A percentile compares a stretch with the other conserved stretches of the same genome.
Conservation (phyloP, 2,888 invertebrate genomes). For the Tipula helvola region DNA sequence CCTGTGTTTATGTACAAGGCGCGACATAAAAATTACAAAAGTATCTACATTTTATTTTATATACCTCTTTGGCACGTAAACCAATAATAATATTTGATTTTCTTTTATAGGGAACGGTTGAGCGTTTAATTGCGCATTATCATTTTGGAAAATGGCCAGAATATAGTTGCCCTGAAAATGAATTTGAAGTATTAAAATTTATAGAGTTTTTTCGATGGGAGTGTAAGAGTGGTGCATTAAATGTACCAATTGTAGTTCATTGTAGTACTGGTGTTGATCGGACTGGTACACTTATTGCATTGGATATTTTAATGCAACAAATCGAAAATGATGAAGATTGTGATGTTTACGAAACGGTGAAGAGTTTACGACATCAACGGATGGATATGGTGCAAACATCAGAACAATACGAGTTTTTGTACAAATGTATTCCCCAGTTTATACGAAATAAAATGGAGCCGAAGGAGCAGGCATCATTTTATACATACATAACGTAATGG, state of each 20-base stretch:
- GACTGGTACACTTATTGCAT: conserved; percentile 60
- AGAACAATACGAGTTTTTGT: conserved; percentile 38
- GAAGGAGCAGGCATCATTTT: too few species aligned
- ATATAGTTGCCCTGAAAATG: conserved; percentile 49
- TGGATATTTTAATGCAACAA: conserved; percentile 55
- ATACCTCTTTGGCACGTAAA: too few species aligned
- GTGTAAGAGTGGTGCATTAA: conserved; percentile 31
- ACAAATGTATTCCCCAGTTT: conserved; percentile 18
- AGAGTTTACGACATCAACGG: conserved; percentile 52
- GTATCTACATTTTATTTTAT: too few species aligned
- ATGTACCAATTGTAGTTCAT: conserved; percentile 40
- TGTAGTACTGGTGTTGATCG: conserved; percentile 63
- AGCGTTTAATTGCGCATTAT: conserved; percentile 44
- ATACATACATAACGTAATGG: too few species aligned
- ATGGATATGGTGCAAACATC: conserved; percentile 62
- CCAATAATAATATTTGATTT: too few species aligned
- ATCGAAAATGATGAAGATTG: conserved; percentile 43
- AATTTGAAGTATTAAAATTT: conserved; percentile 48
- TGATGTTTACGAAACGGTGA: conserved; percentile 55
- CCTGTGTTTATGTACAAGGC: conserved; percentile 45
- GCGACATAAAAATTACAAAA: conserved; percentile 45
- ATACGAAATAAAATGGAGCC: too few species aligned
- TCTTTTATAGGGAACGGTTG: too few species aligned
- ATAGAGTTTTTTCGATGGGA: conserved; percentile 37
- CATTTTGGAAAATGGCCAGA: conserved; percentile 65